Evolutionary conservation across 2,888 invertebrate genomes (phyloP).

Genomic region (Oscheius sp.): DNA sequence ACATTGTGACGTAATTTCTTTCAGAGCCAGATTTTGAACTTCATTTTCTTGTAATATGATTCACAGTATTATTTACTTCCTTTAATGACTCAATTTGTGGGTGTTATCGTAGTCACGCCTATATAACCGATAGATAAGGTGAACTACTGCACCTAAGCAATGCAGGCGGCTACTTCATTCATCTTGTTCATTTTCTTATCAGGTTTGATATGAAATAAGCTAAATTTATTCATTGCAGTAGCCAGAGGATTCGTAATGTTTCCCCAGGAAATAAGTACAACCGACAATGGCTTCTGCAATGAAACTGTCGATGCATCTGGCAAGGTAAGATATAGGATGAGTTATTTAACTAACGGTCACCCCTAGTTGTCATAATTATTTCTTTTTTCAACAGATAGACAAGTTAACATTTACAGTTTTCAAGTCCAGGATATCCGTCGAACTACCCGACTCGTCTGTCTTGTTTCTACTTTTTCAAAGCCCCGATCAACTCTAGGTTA

Average conservation of each 20-base stretch:
- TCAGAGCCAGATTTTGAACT: no score
- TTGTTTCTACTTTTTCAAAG: conserved; percentile 28
- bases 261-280: not conserved
- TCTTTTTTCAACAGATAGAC: not conserved
- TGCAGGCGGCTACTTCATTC: not conserved
- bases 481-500: conserved; percentile 28
- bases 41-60: no score
- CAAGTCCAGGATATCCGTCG: conserved; percentile 16
- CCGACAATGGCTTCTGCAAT: conserved; percentile 12
- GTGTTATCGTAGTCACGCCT: conserved; percentile 1
- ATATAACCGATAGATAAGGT: not conserved
- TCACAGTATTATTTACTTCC: no score
- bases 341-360: no score
- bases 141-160: not conserved
- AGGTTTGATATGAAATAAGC: no score
- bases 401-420: conserved; percentile 7
- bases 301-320: not conserved
- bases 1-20: no score
- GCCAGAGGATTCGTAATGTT: no score
- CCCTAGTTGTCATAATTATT: not conserved
- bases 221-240: no score
- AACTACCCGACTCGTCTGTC: not conserved
- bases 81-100: no score
- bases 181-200: not conserved
- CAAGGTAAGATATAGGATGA: no score